These are phyloP conservation scores for Hermaeophaga mercurialis DNA, from an alignment of 2,888 invertebrate genomes.

Conservation along the genomic window DNA sequence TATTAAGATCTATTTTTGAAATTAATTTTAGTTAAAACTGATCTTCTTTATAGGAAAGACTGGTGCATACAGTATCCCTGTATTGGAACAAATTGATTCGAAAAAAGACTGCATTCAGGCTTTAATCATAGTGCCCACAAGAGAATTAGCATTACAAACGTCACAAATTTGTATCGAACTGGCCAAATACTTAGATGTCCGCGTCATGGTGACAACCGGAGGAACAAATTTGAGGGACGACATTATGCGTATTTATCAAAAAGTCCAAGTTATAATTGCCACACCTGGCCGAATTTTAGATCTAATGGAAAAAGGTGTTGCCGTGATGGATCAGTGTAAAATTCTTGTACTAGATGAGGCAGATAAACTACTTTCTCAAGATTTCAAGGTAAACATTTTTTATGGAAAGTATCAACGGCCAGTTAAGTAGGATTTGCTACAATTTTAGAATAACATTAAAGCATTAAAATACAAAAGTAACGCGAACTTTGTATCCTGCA, in stretches of 20 bases:
- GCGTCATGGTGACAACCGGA: conserved; percentile 99
- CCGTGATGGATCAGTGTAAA: conserved; percentile 92
- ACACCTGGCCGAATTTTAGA: conserved; percentile 99
- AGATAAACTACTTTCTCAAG: conserved; percentile 97
- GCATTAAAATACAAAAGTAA: too few species aligned
- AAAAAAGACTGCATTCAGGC: conserved; percentile 95
- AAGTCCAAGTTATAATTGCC: conserved; percentile 98
- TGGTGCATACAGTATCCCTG: conserved; percentile 98
- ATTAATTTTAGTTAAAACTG: too few species aligned
- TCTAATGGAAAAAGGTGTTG: conserved; percentile 91
- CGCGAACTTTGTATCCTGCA: too few species aligned
- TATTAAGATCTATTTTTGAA: too few species aligned
- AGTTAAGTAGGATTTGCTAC: background rate
- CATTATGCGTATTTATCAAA: conserved; percentile 99
- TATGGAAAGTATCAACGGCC: too few species aligned
- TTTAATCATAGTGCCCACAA: conserved; percentile 96
- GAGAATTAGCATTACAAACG: conserved; percentile 98
- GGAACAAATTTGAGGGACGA: conserved; percentile 98
- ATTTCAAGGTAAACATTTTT: conserved; percentile 65
- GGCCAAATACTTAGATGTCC: conserved; percentile 93
- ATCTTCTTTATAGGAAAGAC: conserved; percentile 77
- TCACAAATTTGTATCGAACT: conserved; percentile 99
- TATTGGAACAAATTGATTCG: conserved; percentile 92
- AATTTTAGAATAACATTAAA: conserved; percentile 57
- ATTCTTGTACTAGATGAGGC: conserved; percentile 99